Evolutionary conservation across 2,113 vertebrate species (phyloP).

Genomic region (human (Homo sapiens)): DNA sequence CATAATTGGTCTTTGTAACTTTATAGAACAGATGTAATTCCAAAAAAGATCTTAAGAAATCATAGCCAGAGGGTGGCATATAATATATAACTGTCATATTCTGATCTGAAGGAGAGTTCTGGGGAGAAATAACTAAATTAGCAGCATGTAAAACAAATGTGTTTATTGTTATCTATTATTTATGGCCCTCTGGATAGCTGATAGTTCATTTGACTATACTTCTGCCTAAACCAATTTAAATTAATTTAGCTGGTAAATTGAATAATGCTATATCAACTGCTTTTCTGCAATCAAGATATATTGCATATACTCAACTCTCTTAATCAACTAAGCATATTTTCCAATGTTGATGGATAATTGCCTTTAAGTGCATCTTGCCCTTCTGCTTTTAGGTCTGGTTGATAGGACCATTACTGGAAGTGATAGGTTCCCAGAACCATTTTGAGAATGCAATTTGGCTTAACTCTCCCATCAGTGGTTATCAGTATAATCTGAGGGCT

Average conservation of each 20-base stretch:
- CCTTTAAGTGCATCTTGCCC: slow-evolving; percentile 75
- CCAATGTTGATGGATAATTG: slow-evolving; percentile 76
- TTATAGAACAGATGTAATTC: slow-evolving; percentile 70
- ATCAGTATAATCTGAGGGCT: slow-evolving; percentile 72
- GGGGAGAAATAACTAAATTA: slow-evolving; percentile 69
- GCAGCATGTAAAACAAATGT: slow-evolving; percentile 76
- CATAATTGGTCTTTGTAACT: slow-evolving; percentile 57
- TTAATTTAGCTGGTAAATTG: slow-evolving; percentile 76
- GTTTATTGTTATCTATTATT: slow-evolving; percentile 81
- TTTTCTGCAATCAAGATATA: slow-evolving; percentile 78
- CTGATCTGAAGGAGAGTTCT: slow-evolving; percentile 57
- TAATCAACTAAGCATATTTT: slow-evolving; percentile 75
- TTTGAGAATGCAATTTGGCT: slow-evolving; percentile 76
- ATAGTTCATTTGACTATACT: slow-evolving; percentile 74
- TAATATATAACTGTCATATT: slow-evolving; percentile 67
- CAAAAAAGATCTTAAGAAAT: slow-evolving; percentile 68
- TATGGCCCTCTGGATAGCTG: slow-evolving; percentile 72
- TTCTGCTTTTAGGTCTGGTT: slow-evolving; percentile 75
- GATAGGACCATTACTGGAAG: slow-evolving; percentile 77
- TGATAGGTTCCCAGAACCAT: slow-evolving; percentile 72
- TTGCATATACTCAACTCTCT: slow-evolving; percentile 74
- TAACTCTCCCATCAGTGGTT: slow-evolving; percentile 71
- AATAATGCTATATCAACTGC: slow-evolving; percentile 76
- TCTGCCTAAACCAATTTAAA: slow-evolving; percentile 77
- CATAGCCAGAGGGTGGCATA: slow-evolving; percentile 55